Evolutionary conservation across 2,797 vertebrate species (phyloP).

Genomic region (Scyliorhinus canicula): DNA sequence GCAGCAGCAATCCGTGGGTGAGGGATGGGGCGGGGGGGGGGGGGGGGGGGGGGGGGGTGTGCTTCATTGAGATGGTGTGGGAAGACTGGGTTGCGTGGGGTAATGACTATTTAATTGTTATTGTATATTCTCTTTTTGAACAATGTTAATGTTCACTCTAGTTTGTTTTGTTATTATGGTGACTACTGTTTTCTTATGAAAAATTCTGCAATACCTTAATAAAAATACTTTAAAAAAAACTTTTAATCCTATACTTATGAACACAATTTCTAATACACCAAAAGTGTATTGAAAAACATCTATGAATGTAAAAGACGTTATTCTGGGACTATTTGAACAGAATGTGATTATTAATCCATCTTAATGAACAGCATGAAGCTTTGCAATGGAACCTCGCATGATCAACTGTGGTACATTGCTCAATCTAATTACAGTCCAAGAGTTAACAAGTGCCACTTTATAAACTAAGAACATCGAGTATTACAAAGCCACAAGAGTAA

Average conservation of each 20-base stretch:
- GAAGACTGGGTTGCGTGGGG: no score
- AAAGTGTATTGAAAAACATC: background rate
- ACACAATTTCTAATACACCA: background rate
- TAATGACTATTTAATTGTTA: no score
- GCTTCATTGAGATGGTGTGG: no score
- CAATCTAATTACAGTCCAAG: background rate
- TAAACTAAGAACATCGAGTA: background rate
- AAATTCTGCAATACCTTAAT: no score
- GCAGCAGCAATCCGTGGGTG: no score
- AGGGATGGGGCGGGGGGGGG: no score
- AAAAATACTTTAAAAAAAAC: no score
- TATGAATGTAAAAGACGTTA: background rate
- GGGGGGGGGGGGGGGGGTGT: no score
- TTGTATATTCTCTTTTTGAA: no score
- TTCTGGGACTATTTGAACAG: background rate
- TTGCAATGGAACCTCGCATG: background rate
- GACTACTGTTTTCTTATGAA: no score
- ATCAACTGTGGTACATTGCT: background rate
- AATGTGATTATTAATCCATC: background rate
- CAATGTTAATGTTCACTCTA: no score
- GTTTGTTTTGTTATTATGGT: no score
- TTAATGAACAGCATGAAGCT: background rate
- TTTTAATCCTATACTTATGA: background rate
- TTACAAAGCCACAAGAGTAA: background rate
- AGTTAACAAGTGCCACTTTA: background rate